Base-by-base conservation (phyloP, 2,888 invertebrate species). In the Nasonia oneida region DNA sequence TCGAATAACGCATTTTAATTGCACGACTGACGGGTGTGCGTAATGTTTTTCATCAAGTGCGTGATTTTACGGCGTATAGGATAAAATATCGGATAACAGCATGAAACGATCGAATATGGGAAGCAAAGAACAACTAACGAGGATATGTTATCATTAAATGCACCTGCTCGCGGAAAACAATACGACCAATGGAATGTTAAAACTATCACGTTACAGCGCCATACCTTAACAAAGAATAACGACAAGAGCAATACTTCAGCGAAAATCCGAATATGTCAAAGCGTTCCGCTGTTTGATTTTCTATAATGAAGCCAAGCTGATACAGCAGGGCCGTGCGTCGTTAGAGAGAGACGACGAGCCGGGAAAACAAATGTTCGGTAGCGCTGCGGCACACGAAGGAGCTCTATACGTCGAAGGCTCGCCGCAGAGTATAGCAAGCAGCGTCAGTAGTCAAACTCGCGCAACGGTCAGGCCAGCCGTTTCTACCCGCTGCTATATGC, bases 401-500 rank as follows among this genome's bases (percentile, higher is more conserved):
- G 64, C 64, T 64, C 12, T 29, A 29, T 73, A 42, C n/a, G 37
- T 10, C n/a, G 71, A 18, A 15, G 0, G 18, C 3, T n/a, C 57
- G 57, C n/a, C 15, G n/a, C 57, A 6, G 1, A 4, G 1, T 61
- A n/a, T 8, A 61, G 57, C 57, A n/a, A n/a, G n/a, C n/a, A 39
- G 70, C 18, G 73, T 12, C 42, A 73, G 73, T 73, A 73, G 73
- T 73, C n/a, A 73, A 73, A 42, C n/a, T 42, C 42, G 39, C 42
- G 42, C n/a, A n/a, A 73, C 37, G 42, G 73, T 73, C 73, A 39
- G 42, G 23, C 73, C 70, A 15, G 8, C 8, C 18, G 23, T 61
- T n/a, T 61, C 57, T 61, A 61, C 12, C n/a, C 6, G 57, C n/a
- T n/a, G 18, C 23, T 61, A 61, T 37, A 37, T 37, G 18, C n/a